Base-by-base conservation (phyloP, 2,113 vertebrate genomes). In the Notarius quadriscutis region DNA sequence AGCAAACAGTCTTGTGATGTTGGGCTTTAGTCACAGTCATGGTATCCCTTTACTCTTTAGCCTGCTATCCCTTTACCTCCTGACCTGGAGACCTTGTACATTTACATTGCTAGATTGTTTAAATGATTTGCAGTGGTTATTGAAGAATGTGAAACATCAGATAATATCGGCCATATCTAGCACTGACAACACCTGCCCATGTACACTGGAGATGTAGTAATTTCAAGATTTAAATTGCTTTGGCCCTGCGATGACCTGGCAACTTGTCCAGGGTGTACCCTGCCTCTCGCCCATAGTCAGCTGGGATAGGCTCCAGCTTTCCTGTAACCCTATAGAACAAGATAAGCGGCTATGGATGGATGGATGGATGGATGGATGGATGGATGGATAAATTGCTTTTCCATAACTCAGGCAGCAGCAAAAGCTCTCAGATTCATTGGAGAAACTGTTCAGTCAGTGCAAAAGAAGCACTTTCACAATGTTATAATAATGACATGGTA, bases 111-210 rank as follows among this genome's bases (percentile, higher is more conserved):
- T 53, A 12, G 41, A 34, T 65, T 48, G 27, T 84, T 74, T 50
- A n/a, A 60, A 34, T 7, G 18, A 2, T 41, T 14, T 22, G 22
- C 62, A 55, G 55, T 18, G 51, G 48, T 65, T 9, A 65, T 20
- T 18, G 51, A 75, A 83, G 63, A 87, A 87, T 25, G n/a, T 83
- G 58, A 83, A 50, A 58, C 58, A 12, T 51, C 80, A 83, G 57
- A n/a, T 87, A 27, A 78, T 10, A 27, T 18, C 25, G 30, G 27
- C 4, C 72, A 34, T 72, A 55, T 53, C 50, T 51, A 25, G 50
- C 48, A 53, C 81, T 25, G 53, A 63, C 75, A 50, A 15, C 62
- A 87, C 86, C 86, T 87, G 62, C 50, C 62, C 71, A 27, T 75
- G 51, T n/a, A 27, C 62, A 30, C 62, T 34, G 65, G 14, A 84